A percentile compares a stretch with the other conserved stretches of the same genome.
phyloP scores from a whole-genome alignment of 2,113 vertebrate species.

The Odocoileus hemionus region DNA sequence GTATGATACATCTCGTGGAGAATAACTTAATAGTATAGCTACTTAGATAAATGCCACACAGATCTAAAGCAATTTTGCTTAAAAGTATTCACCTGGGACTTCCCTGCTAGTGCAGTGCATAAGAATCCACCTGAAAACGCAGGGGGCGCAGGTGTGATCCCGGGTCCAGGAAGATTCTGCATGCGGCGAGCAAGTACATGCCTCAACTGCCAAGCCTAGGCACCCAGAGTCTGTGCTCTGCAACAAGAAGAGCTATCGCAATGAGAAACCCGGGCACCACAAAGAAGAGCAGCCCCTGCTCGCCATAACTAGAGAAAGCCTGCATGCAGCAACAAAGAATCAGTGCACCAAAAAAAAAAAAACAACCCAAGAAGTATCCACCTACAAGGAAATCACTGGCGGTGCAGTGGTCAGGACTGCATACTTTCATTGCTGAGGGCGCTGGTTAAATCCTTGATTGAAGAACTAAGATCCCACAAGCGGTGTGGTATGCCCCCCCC shows the following conservation, averaged over 20 bases:
- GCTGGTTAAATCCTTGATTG: neutral
- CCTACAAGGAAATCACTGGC: neutral
- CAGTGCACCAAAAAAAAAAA: neutral
- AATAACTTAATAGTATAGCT: neutral
- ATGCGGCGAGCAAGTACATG: fast-evolving
- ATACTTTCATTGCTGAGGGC: neutral
- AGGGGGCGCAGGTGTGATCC: neutral
- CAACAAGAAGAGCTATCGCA: neutral
- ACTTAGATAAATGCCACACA: neutral
- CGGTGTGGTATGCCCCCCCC: neutral
- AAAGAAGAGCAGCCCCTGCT: neutral
- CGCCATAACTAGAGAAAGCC: neutral
- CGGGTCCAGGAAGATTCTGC: neutral
- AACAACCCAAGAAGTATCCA: neutral
- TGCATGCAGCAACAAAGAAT: neutral
- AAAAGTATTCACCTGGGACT: neutral
- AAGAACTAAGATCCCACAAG: neutral
- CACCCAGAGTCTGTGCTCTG: neutral
- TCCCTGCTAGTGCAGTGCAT: neutral
- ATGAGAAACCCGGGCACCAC: neutral
- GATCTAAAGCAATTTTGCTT: neutral
- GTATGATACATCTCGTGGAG: neutral
- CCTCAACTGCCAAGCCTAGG: neutral
- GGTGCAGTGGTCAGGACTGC: neutral
- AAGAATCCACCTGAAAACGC: neutral